A percentile compares a stretch with the other conserved stretches of the same genome.
Conservation (phyloP, 2,888 invertebrate genomes). For the Tetragonula carbonaria region DNA sequence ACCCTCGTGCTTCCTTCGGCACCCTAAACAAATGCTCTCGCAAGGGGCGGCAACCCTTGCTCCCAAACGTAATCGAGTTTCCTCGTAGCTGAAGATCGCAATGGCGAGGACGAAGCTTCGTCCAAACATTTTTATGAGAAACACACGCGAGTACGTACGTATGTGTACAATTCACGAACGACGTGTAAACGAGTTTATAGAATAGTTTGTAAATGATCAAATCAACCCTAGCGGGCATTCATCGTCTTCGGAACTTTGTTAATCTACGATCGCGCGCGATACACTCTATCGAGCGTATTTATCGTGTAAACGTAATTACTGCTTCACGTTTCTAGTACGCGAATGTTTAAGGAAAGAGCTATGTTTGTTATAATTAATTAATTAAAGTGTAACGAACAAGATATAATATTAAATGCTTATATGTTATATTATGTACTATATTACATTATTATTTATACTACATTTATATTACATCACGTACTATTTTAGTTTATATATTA, state of each 20-base stretch:
- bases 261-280: background rate
- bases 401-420: too few relatives aligned
- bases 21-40: conserved; percentile 54
- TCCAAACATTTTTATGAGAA: background rate
- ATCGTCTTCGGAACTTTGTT: background rate
- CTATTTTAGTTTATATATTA: too few relatives aligned
- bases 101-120: conserved; percentile 2
- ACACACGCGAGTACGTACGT: background rate
- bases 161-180: background rate
- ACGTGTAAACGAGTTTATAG: background rate
- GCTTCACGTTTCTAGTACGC: too few relatives aligned
- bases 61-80: conserved; percentile 58
- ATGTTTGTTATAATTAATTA: too few relatives aligned
- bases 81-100: conserved; percentile 42
- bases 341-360: too few relatives aligned
- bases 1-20: conserved; percentile 36
- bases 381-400: too few relatives aligned
- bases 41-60: conserved; percentile 45
- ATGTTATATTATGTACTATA: too few relatives aligned
- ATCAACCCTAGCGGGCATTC: background rate
- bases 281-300: too few relatives aligned
- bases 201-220: too few relatives aligned
- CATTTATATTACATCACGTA: too few relatives aligned
- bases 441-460: too few relatives aligned
- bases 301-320: too few relatives aligned